These are phyloP conservation scores for Micrasema longulum DNA, from an alignment of 1,140 invertebrate genomes.

Conservation along the genomic window DNA sequence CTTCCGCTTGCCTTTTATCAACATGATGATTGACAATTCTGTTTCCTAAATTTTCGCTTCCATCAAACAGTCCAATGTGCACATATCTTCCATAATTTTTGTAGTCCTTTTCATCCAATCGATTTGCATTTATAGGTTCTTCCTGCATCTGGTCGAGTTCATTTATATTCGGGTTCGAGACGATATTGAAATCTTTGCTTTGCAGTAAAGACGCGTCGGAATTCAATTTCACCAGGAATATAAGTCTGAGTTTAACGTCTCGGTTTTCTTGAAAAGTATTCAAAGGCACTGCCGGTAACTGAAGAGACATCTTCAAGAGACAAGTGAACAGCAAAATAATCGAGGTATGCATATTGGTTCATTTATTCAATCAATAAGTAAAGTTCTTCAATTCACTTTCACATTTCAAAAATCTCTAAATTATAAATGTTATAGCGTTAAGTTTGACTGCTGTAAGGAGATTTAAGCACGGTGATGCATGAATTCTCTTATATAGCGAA, in stretches of 20 bases:
- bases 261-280: conserved; percentile 12
- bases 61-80: conserved; percentile 11
- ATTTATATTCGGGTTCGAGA: not conserved
- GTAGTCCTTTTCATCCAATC: too few species aligned
- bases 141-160: not conserved
- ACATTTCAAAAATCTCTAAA: too few species aligned
- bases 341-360: too few species aligned
- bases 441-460: not conserved
- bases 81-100: not conserved
- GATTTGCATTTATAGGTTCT: too few species aligned
- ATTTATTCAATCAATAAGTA: too few species aligned
- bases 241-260: not conserved
- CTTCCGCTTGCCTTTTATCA: conserved; percentile 22
- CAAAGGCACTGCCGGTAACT: not conserved
- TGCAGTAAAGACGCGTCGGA: not conserved
- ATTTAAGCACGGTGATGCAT: not conserved
- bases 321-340: too few species aligned
- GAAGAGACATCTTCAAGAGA: not conserved
- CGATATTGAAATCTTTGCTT: not conserved
- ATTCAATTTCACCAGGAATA: not conserved
- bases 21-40: not conserved
- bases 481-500: conserved; percentile 1
- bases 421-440: too few species aligned
- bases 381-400: too few species aligned
- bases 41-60: not conserved